Base-by-base conservation (phyloP, 2,113 vertebrate species). In the Vulpes ferrilata region DNA sequence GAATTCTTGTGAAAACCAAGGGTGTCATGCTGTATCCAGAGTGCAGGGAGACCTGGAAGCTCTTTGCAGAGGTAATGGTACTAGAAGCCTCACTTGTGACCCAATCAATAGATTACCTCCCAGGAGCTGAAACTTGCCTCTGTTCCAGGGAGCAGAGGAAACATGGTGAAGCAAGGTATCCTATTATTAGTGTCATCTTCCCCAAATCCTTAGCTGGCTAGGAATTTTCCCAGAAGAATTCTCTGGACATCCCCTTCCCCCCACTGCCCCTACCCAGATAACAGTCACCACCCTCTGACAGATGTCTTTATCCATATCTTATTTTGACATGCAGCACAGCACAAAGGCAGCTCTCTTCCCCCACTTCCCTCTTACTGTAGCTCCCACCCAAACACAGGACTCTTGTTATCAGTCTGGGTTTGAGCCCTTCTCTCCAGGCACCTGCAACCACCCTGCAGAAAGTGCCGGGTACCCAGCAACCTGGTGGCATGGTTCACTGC, bases 401-500 rank as follows among this genome's bases (percentile, higher is more conserved):
- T 78, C 82, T 60, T 60, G 20, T 71, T n/a, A 91, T 51, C 82
- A 20, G 48, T n/a, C 62, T 25, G 78, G 57, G 30, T 55, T 20
- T 23, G 16, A 64, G 43, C 32, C 43, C 30, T 27, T n/a, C 60
- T 32, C 35, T 59, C 15, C 62, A 71, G 59, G 55, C 20, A 25
- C 19, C 35, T 43, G 53, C 16, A 76, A 51, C n/a, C 78, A 48
- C 73, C 35, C 53, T 6, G 7, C 69, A 82, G 25, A 17, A 32
- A 67, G 80, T 17, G 0, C 62, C 7, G 32, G 48, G 79, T 25
- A n/a, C 5, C 12, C 12, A n/a, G 32, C 0, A 3, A 74, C 25
- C 3, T 22, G 55, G 79, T 10, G 1, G 25, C 16, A 1, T 0
- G 11, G 23, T 7, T 32, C 48, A 0, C 38, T 16, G 7, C 25